Evolutionary conservation across 1,140 invertebrate genomes (phyloP), one percentile per base, ranked within the genome.

Genomic region (Oryctes rhinoceros): DNA sequence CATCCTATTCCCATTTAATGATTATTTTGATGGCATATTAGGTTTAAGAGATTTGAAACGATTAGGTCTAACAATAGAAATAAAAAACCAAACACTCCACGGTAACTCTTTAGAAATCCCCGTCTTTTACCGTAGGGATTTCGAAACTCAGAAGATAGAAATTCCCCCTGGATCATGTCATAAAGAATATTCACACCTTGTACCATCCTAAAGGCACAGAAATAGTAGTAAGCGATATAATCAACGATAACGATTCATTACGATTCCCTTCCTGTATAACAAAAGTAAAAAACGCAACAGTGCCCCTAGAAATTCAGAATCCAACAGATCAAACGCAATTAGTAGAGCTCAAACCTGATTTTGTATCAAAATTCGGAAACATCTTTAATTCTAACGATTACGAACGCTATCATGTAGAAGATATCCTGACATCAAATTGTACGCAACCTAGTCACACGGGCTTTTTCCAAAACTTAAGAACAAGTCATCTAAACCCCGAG

Each of bases 21-120:
- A 81, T n/a, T 84, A 78, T 35, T 83, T 82, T 80, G 83, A 83
- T 53, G 81, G 82, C 13, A 83, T 84, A 30, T 48, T 83, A 44
- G 81, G 81, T 39, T 44, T 82, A 48, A 53, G 74, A 37, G 81
- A 82, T 79, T 79, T 83, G 62, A 9, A 59, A 47, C 78, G 77
- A 78, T 37, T 83, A 53, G 77, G 78, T 65, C 76, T 84, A 37
- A 79, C 59, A 65, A 82, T 84, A 71, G 79, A 83, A 79, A 48
- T 82, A n/a, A 47, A 15, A 7, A 82, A 79, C 48, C 35, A 80
- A 79, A 24, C 6, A 59, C 24, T 82, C 78, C 5, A 20, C 39
- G 82, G 80, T 67, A n/a, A 81, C 7, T 44, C 37, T 62, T 53
- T 47, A 11, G 75, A 81, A 80, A 82, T 82, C 24, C 77, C 80